Evolutionary conservation across 2,797 vertebrate species (phyloP), one percentile per base, ranked within the genome.

Genomic region (Falco biarmicus): DNA sequence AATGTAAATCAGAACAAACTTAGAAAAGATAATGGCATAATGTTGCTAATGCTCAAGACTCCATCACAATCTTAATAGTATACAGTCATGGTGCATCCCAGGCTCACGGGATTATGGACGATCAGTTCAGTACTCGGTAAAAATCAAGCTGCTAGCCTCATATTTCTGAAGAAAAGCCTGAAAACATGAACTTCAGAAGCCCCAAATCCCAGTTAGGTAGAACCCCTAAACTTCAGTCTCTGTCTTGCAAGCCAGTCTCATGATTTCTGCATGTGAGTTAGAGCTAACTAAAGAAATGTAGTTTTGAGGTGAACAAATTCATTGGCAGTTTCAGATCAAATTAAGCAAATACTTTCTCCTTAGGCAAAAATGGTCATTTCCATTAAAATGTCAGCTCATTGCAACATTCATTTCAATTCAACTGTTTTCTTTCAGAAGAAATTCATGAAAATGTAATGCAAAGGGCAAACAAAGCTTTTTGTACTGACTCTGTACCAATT

Each of bases 321-420:
- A 69, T 51, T 48, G 34, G 56, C 43, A 76, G 51, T 63, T 94
- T 79, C 92, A 76, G 59, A 65, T 61, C 37, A 73, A 87, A 90
- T 92, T 90, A 87, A 87, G 80, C 41, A 87, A 95, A 84, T 89
- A 68, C 17, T 50, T 90, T 84, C 34, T 92, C 90, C 70, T 78
- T 73, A 31, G 61, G 84, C 61, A 95, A 88, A 92, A 96, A 77
- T 13, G 26, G 57, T 57, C 15, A 79, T 89, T 86, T 91, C 34
- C 50, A 76, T 89, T 91, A 94, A 92, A 76, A 87, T 15, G 1
- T 73, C 77, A 89, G 29, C 16, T 88, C 31, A 63, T 86, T 94
- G 92, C 70, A 90, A 65, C 66, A 79, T 84, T 11, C 34, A 63
- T 79, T 93, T 80, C 47, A 53, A 37, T 68, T 31, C 54, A 11